A percentile compares a stretch with the other conserved stretches of the same genome.
These are phyloP conservation scores for Dorcus parallelipipedus DNA, from an alignment of 2,888 invertebrate genomes.

Conservation along the genomic window DNA sequence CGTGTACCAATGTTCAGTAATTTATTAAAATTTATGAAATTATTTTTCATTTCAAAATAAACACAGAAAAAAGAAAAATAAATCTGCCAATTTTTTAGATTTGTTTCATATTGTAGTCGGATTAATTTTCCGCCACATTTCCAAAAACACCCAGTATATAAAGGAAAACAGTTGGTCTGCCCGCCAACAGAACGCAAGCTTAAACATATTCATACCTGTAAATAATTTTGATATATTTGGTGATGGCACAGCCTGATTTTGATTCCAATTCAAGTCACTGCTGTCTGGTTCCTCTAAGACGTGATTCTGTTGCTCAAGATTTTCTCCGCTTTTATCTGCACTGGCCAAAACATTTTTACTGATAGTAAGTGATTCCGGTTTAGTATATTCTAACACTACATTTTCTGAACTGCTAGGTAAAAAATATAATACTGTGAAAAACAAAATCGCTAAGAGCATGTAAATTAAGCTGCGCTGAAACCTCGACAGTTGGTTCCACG, in stretches of 20 bases:
- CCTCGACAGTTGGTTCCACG: constrained; percentile 83
- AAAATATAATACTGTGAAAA: constrained; percentile 60
- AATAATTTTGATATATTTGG: constrained; percentile 30
- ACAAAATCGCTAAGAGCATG: constrained; percentile 56
- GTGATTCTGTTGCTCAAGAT: constrained; percentile 40
- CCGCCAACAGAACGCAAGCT: too few relatives aligned
- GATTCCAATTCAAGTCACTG: constrained; percentile 27
- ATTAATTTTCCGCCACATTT: too few relatives aligned
- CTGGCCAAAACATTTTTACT: constrained; percentile 37
- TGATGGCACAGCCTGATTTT: constrained; percentile 36
- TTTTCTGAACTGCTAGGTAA: constrained; percentile 50
- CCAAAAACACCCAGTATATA: too few relatives aligned
- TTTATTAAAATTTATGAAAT: too few relatives aligned
- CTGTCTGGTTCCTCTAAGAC: constrained; percentile 51
- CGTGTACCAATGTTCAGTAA: too few relatives aligned
- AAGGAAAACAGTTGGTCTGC: too few relatives aligned
- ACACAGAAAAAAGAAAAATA: neutral
- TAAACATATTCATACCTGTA: constrained; percentile 26
- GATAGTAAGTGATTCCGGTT: constrained; percentile 26
- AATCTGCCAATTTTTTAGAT: neutral
- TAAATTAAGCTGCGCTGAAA: constrained; percentile 77
- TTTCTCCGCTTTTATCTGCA: constrained; percentile 36
- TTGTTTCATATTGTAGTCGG: too few relatives aligned
- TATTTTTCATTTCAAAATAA: neutral
- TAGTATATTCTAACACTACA: constrained; percentile 30